These are phyloP conservation scores for Unio delphinus DNA, from an alignment of 2,888 invertebrate species.

Conservation along the genomic window DNA sequence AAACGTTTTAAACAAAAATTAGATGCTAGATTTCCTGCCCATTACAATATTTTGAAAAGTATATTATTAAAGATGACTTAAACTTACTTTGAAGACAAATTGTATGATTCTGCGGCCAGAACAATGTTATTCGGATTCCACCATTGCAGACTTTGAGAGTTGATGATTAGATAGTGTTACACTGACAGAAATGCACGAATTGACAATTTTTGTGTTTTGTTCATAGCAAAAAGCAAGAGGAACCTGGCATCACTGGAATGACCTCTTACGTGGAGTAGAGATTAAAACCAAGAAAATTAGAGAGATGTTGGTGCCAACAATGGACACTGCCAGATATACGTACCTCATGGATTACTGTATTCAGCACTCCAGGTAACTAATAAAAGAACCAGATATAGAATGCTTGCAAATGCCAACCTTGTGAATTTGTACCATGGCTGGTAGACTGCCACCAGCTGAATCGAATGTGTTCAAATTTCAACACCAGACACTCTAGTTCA, in stretches of 20 bases:
- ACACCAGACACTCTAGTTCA: no score
- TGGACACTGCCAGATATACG: slow-evolving; percentile 73
- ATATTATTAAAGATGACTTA: no score
- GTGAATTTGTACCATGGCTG: no score
- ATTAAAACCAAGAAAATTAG: slow-evolving; percentile 69
- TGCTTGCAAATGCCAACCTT: neutral
- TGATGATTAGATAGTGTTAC: neutral
- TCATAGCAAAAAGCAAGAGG: slow-evolving; percentile 83
- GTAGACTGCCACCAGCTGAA: no score
- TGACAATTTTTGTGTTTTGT: slow-evolving; percentile 1
- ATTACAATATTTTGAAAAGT: no score
- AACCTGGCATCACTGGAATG: slow-evolving; percentile 89
- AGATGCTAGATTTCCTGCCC: no score
- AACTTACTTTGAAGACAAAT: no score
- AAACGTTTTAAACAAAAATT: no score
- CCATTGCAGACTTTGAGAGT: neutral
- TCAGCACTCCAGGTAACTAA: slow-evolving; percentile 60
- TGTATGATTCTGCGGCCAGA: neutral
- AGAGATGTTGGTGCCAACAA: slow-evolving; percentile 73
- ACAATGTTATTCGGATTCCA: no score
- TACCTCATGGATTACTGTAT: slow-evolving; percentile 72
- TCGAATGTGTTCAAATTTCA: no score
- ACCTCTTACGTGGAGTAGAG: slow-evolving; percentile 75
- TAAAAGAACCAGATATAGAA: no score
- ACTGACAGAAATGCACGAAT: neutral